phyloP scores from a whole-genome alignment of 2,113 vertebrate genomes.

The Aptenodytes patagonicus region DNA sequence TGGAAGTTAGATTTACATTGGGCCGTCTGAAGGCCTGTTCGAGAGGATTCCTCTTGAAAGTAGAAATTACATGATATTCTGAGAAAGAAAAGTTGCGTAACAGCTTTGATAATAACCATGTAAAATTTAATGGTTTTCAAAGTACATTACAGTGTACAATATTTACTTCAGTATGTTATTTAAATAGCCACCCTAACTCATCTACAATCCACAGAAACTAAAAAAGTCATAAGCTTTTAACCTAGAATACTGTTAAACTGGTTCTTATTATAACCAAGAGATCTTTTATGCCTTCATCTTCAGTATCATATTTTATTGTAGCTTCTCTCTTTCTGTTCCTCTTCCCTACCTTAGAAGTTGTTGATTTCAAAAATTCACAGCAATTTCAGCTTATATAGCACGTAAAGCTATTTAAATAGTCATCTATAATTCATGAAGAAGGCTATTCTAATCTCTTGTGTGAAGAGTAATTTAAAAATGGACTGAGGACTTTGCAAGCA shows the following conservation, averaged over 20 bases:
- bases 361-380: conserved; percentile 16
- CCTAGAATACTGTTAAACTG: background rate
- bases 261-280: background rate
- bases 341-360: conserved; percentile 7
- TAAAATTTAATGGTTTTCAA: conserved; percentile 57
- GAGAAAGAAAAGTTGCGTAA: conserved; percentile 89
- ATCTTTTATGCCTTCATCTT: background rate
- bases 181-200: background rate
- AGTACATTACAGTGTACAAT: conserved; percentile 60
- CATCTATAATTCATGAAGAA: background rate
- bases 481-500: background rate
- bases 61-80: conserved; percentile 99
- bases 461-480: conserved; percentile 25
- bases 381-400: background rate
- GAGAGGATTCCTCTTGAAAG: conserved; percentile 99
- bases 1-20: conserved; percentile 99
- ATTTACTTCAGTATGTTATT: conserved; percentile 15
- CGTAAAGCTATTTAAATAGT: background rate
- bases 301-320: conserved; percentile 27
- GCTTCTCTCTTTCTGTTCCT: conserved; percentile 74
- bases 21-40: conserved; percentile 99
- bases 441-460: conserved; percentile 20
- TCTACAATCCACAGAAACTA: background rate
- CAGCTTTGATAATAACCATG: conserved; percentile 79
- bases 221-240: background rate